Conservation (phyloP, 2,113 vertebrate species). For the Ceratotherium simum region DNA sequence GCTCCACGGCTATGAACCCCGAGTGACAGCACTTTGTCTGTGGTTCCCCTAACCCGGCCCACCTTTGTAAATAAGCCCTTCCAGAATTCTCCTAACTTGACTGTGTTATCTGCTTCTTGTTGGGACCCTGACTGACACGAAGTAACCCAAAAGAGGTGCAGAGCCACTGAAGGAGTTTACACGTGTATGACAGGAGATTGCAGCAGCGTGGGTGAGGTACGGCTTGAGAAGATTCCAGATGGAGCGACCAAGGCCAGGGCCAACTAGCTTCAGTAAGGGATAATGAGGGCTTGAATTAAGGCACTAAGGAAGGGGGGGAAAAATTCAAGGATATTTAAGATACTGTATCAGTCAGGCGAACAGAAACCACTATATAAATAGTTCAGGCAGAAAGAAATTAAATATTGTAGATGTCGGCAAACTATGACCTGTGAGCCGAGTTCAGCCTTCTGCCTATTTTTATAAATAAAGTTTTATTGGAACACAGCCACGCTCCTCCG, state of each 20-base stretch:
- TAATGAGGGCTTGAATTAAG: neutral
- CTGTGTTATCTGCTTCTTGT: neutral
- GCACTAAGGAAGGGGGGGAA: neutral
- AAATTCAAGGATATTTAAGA: neutral
- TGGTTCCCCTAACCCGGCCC: neutral
- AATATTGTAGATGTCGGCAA: neutral
- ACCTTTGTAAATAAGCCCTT: neutral
- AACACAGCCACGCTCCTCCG: neutral
- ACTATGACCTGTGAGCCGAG: neutral
- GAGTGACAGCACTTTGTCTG: neutral
- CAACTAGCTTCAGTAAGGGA: neutral
- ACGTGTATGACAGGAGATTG: neutral
- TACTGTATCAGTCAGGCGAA: neutral
- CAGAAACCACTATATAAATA: neutral
- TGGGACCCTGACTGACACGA: neutral
- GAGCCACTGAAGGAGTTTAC: neutral
- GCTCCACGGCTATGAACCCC: rapidly evolving
- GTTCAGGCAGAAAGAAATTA: neutral
- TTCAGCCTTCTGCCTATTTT: neutral
- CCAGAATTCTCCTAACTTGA: neutral
- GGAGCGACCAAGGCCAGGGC: neutral
- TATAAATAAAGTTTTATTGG: neutral
- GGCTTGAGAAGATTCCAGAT: neutral
- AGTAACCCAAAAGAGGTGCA: neutral
- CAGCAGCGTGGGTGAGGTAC: neutral